phyloP scores from a whole-genome alignment of 2,113 vertebrate genomes.

The Plecturocebus donacophilus region DNA sequence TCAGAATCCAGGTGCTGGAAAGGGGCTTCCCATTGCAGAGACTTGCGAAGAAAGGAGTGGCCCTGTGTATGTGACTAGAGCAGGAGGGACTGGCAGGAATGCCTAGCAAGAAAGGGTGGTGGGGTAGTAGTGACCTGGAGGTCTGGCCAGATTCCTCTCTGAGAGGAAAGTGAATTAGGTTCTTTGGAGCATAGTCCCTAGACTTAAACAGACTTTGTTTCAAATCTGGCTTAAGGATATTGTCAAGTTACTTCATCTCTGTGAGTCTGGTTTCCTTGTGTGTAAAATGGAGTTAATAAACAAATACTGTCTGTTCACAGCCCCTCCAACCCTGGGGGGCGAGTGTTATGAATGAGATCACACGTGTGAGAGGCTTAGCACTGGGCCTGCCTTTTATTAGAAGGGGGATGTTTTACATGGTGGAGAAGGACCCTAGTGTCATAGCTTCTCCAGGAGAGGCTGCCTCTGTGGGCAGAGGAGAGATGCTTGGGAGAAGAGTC shows the following conservation, averaged over 20 bases:
- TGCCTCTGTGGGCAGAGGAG: background rate
- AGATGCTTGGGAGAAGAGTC: background rate
- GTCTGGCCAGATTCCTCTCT: background rate
- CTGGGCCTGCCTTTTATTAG: background rate
- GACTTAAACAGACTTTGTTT: background rate
- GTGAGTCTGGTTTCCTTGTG: constrained; percentile 1
- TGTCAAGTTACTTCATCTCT: background rate
- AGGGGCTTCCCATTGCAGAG: background rate
- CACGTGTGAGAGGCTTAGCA: background rate
- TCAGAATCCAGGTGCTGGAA: background rate
- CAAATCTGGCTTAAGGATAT: background rate
- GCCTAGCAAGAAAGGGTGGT: background rate
- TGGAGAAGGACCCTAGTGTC: background rate
- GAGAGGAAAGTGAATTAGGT: background rate
- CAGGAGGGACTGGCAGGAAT: background rate
- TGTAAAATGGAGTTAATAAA: background rate
- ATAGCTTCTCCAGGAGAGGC: background rate
- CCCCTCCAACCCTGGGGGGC: background rate
- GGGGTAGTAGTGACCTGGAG: background rate
- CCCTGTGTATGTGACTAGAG: background rate
- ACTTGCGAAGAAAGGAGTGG: background rate
- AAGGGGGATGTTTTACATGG: background rate
- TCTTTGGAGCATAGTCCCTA: background rate
- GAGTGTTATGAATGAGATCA: background rate
- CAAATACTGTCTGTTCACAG: background rate